Evolutionary conservation across 2,797 vertebrate genomes (phyloP), one percentile per base, ranked within the genome.

Genomic region (Threskiornis aethiopicus): DNA sequence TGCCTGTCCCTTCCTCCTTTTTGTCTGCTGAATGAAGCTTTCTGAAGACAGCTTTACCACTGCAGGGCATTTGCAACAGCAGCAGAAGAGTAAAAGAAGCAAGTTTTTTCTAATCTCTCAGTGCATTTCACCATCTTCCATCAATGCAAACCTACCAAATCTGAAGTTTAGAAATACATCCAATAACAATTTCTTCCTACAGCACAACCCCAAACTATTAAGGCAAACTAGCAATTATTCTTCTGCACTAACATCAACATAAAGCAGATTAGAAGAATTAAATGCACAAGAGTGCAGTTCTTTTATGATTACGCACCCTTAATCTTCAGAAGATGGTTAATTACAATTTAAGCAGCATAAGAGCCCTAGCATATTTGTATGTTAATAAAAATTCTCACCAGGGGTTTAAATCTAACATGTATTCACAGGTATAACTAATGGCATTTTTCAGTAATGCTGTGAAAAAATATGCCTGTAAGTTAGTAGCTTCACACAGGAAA

Each of bases 341-440:
- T 97, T 97, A 97, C 93, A 96, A 91, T 97, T 96, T 96, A 97
- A 97, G 95, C 95, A 88, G 90, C 62, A 46, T 91, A 97, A 97
- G 95, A 96, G 65, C 49, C 84, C 95, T 91, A 91, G 90, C 93
- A 93, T 97, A 96, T 97, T 96, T 94, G 94, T 97, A 95, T 96
- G 89, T 94, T 97, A 97, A 97, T 97, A 97, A 96, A 97, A 97
- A 97, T 93, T 94, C 97, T 96, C 97, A 96, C 93, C 51, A 49
- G 96, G 97, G 89, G 95, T 96, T 97, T 97, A 95, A 97, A 93
- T 94, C 90, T 95, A 94, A 89, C 95, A 95, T 91, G 75, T 92
- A 90, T 92, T 96, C 95, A 81, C 94, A 97, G 95, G 96, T 97
- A 96, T 93, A 94, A 94, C 95, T 95, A 96, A 97, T 90, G 85